A percentile compares a stretch with the other conserved stretches of the same genome.
Evolutionary conservation across 2,113 vertebrate species (phyloP).

Genomic region (Lethenteron camtschaticum): DNA sequence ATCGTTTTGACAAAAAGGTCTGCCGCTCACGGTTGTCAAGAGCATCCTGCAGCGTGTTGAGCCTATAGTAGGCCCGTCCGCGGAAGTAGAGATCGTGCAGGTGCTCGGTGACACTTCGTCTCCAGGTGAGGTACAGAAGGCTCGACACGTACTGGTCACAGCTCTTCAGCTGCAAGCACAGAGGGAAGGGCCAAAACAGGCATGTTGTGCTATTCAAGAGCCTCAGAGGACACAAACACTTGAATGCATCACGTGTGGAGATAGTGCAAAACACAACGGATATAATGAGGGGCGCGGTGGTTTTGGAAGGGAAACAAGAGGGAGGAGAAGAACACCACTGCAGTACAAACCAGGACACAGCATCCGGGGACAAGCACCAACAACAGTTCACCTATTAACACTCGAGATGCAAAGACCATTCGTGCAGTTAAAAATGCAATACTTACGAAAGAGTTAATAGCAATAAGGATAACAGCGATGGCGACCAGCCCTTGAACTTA

Average conservation of each 20-base stretch:
- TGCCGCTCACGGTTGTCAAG: slow-evolving; percentile 64
- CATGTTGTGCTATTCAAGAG: too few relatives aligned
- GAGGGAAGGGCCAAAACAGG: too few relatives aligned
- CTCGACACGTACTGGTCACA: slow-evolving; percentile 67
- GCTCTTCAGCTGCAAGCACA: slow-evolving; percentile 50
- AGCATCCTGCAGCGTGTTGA: slow-evolving; percentile 52
- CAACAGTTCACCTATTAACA: too few relatives aligned
- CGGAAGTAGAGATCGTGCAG: slow-evolving; percentile 68
- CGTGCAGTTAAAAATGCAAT: background rate
- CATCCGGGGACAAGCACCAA: too few relatives aligned
- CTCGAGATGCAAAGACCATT: too few relatives aligned
- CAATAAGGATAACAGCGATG: slow-evolving; percentile 38
- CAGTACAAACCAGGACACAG: too few relatives aligned
- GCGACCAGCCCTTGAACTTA: slow-evolving; percentile 37
- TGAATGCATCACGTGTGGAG: too few relatives aligned
- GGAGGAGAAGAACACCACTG: background rate
- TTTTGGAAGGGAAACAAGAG: background rate
- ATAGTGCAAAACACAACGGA: background rate
- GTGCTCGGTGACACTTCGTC: slow-evolving; percentile 53
- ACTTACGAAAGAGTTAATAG: slow-evolving; percentile 60
- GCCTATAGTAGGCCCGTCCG: slow-evolving; percentile 60
- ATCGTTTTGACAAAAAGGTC: too few relatives aligned
- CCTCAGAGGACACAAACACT: too few relatives aligned
- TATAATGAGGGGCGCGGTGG: background rate
- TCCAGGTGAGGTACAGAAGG: slow-evolving; percentile 67